Evolutionary conservation across 2,113 vertebrate species (phyloP).

Genomic region (Antigone vipio): DNA sequence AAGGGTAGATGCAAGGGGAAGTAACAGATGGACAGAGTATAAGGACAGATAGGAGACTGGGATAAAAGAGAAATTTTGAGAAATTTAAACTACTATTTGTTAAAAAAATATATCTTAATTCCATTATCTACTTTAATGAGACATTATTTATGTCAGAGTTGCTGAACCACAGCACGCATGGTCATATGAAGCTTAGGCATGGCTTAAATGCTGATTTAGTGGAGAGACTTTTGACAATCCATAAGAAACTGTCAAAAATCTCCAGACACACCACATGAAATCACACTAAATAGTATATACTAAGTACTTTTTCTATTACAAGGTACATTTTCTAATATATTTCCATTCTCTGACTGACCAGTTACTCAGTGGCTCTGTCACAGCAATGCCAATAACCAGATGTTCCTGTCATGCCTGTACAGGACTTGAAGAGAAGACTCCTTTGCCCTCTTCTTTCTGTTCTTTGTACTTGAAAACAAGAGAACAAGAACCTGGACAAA

Average conservation of each 20-base stretch:
- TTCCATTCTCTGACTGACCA: background rate
- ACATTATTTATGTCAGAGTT: background rate
- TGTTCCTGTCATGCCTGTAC: background rate
- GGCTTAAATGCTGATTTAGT: background rate
- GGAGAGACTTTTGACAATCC: background rate
- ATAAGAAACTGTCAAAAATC: background rate
- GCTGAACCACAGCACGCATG: background rate
- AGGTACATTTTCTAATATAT: background rate
- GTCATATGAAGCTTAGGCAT: background rate
- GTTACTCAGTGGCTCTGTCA: background rate
- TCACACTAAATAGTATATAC: fast-evolving
- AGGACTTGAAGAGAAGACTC: background rate
- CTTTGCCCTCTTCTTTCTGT: background rate
- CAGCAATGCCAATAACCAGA: background rate
- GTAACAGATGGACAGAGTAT: background rate
- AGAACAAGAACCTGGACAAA: background rate
- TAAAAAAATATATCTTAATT: background rate
- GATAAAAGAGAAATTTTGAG: background rate
- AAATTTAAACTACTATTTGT: background rate
- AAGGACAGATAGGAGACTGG: background rate
- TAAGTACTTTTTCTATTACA: background rate
- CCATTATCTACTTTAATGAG: background rate
- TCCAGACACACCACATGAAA: background rate
- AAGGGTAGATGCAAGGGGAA: background rate
- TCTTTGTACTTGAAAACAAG: background rate